phyloP scores from a whole-genome alignment of 1,140 invertebrate genomes.

The Medauroidea extradentata region DNA sequence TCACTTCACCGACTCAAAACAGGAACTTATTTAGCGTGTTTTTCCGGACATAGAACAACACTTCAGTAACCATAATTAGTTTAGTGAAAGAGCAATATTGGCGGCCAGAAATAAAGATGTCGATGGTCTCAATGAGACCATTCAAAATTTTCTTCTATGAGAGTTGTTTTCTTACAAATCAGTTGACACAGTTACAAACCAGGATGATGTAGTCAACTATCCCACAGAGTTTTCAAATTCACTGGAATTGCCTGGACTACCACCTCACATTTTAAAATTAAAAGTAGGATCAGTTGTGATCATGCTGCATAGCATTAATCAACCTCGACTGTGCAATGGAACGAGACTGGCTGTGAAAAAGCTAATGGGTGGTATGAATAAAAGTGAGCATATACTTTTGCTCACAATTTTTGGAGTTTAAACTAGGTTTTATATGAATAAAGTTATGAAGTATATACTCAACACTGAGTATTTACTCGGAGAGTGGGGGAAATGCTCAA shows the following conservation, averaged over 20 bases:
- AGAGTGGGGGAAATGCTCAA: too few species aligned
- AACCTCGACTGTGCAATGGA: conserved; percentile 15
- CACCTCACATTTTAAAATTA: conserved; percentile 19
- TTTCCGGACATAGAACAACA: background rate
- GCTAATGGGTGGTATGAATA: too few species aligned
- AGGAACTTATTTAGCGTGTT: conserved; percentile 32
- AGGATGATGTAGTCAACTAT: conserved; percentile 28
- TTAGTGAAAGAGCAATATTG: background rate
- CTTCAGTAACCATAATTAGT: conserved; percentile 30
- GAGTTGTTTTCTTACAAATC: conserved; percentile 5
- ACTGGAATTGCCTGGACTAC: conserved; percentile 21
- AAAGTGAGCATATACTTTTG: too few species aligned
- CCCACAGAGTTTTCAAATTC: conserved; percentile 28
- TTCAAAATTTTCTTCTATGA: background rate
- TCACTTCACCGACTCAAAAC: conserved; percentile 27
- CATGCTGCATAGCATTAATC: conserved; percentile 38
- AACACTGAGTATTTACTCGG: too few species aligned
- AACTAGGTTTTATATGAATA: too few species aligned
- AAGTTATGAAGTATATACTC: too few species aligned
- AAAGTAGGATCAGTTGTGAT: conserved; percentile 32
- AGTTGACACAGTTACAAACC: conserved; percentile 29
- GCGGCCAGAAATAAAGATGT: conserved; percentile 27
- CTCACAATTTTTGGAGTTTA: too few species aligned
- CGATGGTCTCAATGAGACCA: conserved; percentile 17
- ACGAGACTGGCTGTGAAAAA: conserved; percentile 16